Percentiles rank a stretch among this genome's conserved stretches.
Conservation (phyloP, 2,797 vertebrate species). For the Gallinago stenura region DNA sequence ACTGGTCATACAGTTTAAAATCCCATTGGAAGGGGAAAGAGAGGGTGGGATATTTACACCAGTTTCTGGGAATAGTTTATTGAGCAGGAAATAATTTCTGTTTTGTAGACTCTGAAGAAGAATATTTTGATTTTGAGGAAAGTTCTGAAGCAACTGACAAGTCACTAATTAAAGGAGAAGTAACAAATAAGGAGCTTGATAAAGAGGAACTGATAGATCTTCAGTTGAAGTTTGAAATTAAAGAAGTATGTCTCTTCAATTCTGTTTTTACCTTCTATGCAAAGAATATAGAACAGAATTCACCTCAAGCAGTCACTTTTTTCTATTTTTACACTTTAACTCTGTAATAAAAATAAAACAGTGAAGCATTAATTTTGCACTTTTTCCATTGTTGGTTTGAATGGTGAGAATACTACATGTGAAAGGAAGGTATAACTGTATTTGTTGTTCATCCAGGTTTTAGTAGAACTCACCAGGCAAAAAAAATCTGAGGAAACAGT, state of each 20-base stretch:
- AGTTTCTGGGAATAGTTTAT: background rate
- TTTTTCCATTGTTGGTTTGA: background rate
- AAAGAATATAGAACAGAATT: background rate
- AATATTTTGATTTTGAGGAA: slow-evolving; percentile 83
- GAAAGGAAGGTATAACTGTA: background rate
- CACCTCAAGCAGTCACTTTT: background rate
- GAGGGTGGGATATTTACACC: background rate
- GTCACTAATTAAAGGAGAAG: background rate
- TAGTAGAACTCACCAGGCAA: slow-evolving; percentile 90
- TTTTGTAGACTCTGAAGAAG: slow-evolving; percentile 89
- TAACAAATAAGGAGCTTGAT: slow-evolving; percentile 28
- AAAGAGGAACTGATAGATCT: slow-evolving; percentile 88
- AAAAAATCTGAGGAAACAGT: slow-evolving; percentile 84
- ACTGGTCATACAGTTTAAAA: background rate
- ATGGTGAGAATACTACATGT: background rate
- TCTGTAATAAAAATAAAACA: background rate
- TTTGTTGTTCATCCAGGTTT: slow-evolving; percentile 80
- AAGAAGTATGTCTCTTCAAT: slow-evolving; percentile 78
- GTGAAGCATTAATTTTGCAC: accelerated
- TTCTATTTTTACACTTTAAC: background rate
- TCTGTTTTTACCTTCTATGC: background rate
- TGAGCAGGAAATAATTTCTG: background rate
- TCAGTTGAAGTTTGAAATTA: slow-evolving; percentile 92
- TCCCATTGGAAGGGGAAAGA: background rate
- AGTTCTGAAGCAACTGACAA: background rate